Evolutionary conservation across 2,888 invertebrate species (phyloP).

Genomic region (Lepidonotus clava): DNA sequence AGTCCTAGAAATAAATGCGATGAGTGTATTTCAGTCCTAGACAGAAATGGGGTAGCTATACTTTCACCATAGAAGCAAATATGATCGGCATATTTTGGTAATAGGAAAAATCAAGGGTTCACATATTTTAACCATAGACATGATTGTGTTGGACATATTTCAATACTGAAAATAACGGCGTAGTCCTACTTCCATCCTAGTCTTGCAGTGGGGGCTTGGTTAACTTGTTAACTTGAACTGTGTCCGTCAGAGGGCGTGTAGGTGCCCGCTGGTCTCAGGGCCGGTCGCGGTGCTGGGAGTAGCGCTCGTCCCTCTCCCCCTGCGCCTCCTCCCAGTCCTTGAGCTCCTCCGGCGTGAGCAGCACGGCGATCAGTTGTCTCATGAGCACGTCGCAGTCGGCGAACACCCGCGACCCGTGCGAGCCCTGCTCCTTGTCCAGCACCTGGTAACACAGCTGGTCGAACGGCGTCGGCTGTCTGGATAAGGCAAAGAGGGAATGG

Average conservation of each 20-base stretch:
- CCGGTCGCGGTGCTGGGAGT: conserved; percentile 56
- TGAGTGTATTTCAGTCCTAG: too few species aligned
- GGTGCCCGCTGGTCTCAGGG: conserved; percentile 29
- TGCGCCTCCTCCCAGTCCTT: conserved; percentile 67
- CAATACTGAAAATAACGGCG: too few species aligned
- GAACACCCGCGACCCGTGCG: conserved; percentile 68
- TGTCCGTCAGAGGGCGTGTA: neutral
- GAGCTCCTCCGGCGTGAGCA: conserved; percentile 65
- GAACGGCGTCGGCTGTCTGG: conserved; percentile 64
- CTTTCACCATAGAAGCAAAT: too few species aligned
- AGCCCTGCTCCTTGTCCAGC: conserved; percentile 51
- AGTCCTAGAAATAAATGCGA: too few species aligned
- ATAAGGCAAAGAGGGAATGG: neutral
- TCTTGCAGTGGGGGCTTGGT: too few species aligned
- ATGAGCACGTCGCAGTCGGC: conserved; percentile 72
- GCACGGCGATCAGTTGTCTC: conserved; percentile 66
- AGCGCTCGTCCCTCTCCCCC: conserved; percentile 55
- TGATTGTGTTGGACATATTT: too few species aligned
- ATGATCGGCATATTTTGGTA: too few species aligned
- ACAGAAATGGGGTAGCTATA: too few species aligned
- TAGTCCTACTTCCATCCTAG: too few species aligned
- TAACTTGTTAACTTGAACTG: too few species aligned
- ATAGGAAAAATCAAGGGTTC: too few species aligned
- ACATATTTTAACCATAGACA: too few species aligned
- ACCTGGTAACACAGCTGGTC: conserved; percentile 62